Evolutionary conservation across 2,797 vertebrate species (phyloP).

Genomic region (Enteromius treurensis): DNA sequence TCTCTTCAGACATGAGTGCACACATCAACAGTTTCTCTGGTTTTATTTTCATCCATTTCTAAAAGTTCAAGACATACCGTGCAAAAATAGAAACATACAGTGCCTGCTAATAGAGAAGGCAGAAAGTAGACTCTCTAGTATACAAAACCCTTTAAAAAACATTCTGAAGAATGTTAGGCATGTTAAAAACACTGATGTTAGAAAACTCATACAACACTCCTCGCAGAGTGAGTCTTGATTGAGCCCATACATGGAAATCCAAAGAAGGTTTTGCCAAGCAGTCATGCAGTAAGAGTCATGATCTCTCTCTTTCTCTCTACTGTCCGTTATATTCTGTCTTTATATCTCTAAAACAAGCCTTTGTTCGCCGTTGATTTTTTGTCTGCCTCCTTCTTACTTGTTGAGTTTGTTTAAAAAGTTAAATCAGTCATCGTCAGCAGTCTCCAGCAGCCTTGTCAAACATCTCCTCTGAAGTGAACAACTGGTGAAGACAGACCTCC

Average conservation of each 20-base stretch:
- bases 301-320: conserved; percentile 33
- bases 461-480: conserved; percentile 4
- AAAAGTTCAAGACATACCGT: neutral
- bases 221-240: conserved; percentile 26
- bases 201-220: conserved; percentile 35
- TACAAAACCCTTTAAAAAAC: conserved; percentile 20
- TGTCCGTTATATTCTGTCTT: conserved; percentile 19
- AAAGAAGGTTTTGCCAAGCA: conserved; percentile 38
- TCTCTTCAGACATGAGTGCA: neutral
- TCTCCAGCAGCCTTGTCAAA: conserved; percentile 35
- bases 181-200: conserved; percentile 41
- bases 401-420: neutral
- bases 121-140: conserved; percentile 3
- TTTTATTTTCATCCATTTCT: neutral
- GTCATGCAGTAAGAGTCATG: conserved; percentile 46
- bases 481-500: neutral
- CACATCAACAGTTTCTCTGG: neutral
- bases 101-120: neutral
- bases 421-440: conserved; percentile 19
- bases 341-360: conserved; percentile 13
- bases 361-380: neutral
- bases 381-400: neutral
- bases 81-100: neutral
- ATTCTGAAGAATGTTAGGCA: conserved; percentile 37
- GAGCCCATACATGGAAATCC: conserved; percentile 67